Evolutionary conservation across 1,140 invertebrate species (phyloP), one percentile per base, ranked within the genome.

Genomic region (Luehdorfia chinensis): DNA sequence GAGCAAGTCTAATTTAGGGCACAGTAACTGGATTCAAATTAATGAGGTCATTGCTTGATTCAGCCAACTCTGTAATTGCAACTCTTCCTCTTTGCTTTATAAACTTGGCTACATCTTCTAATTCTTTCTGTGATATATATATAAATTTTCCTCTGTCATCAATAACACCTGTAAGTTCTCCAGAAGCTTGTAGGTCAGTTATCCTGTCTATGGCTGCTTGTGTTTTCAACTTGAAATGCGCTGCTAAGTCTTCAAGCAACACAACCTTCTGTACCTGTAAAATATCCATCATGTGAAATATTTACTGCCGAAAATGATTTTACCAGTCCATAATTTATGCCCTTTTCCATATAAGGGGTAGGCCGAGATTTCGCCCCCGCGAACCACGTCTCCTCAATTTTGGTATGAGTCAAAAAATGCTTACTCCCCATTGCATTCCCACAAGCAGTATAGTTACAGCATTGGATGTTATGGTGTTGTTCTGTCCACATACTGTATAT

Each of bases 141-240:
- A 99, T 99, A 75, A 99, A 99, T 87, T 99, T 99, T 14, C 98
- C 98, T 59, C 98, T 90, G 77, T 99, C 98, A 77, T 99, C 98
- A 65, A 99, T 96, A 2, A 99, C 98, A 7, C 98, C 98, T 14
- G 94, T 95, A 7, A 97, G 84, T 30, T 87, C 90, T 27, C 94
- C 96, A 59, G 94, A 91, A 3, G 91, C 87, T 66, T 97, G 93
- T 16, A 99, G 88, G 32, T 94, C 92, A 52, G 96, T 92, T 44
- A 99, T 93, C 56, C 97, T 91, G 58, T 96, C 93, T 62, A 97
- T 94, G 1, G 91, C 92, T 27, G 91, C 93, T 77, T 96, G 93
- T 11, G 97, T 98, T 88, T 97, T 98, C n/a, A 99, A 69, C 65
- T 94, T 94, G 72, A 99, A 99, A 60, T 94, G 91, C 2, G 92